A percentile compares a stretch with the other conserved stretches of the same genome.
phyloP scores from a whole-genome alignment of 2,797 vertebrate species.

The Crypturellus tataupa region DNA sequence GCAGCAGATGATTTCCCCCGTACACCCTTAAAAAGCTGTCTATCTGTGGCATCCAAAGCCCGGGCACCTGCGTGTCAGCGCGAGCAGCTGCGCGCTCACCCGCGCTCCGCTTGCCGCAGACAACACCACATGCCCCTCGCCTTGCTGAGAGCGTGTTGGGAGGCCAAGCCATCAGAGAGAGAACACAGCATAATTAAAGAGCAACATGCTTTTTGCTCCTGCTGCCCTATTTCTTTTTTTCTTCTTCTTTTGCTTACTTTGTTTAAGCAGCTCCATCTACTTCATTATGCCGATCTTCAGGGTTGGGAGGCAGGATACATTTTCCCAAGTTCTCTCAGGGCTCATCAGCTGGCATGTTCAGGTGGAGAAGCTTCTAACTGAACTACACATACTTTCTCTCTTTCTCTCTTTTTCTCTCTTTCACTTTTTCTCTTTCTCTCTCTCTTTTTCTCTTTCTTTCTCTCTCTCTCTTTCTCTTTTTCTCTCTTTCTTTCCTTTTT shows the following conservation, averaged over 20 bases:
- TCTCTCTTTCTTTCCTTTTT: too few species aligned
- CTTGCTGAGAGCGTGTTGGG: conserved; percentile 26
- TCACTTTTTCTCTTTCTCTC: fast-evolving
- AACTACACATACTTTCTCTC: not conserved
- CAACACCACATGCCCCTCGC: conserved; percentile 77
- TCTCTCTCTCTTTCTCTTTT: too few species aligned
- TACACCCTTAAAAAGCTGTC: conserved; percentile 78
- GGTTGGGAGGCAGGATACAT: not conserved
- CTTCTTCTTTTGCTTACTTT: conserved; percentile 19
- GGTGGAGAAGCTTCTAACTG: not conserved
- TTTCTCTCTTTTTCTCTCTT: not conserved
- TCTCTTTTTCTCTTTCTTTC: too few species aligned
- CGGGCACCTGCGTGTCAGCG: conserved; percentile 78
- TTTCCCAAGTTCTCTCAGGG: conserved; percentile 17
- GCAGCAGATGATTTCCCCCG: conserved; percentile 72
- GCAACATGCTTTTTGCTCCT: conserved; percentile 62
- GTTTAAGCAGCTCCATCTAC: conserved; percentile 40
- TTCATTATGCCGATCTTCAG: conserved; percentile 21
- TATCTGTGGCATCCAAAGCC: conserved; percentile 68
- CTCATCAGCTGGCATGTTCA: conserved; percentile 10
- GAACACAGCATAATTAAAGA: conserved; percentile 63
- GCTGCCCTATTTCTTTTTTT: conserved; percentile 22
- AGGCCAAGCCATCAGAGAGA: conserved; percentile 67
- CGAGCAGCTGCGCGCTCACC: conserved; percentile 74
- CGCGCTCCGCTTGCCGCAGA: conserved; percentile 33